phyloP scores from a whole-genome alignment of 2,113 vertebrate species.

The Xiphorhynchus elegans region DNA sequence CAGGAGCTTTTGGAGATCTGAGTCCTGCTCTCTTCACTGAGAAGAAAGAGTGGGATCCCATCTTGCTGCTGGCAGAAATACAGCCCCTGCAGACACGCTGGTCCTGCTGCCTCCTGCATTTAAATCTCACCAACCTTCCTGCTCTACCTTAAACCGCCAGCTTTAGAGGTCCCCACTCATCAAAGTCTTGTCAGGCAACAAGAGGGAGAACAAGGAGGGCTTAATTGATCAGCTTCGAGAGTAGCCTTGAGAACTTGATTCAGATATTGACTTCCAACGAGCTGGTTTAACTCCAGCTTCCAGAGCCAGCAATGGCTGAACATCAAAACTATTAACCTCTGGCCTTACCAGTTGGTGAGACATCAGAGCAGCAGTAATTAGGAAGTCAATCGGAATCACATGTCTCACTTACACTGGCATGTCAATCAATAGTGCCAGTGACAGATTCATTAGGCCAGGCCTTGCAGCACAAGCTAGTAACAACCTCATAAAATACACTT shows the following conservation, averaged over 20 bases:
- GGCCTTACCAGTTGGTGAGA: conserved; percentile 84
- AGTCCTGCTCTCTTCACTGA: not conserved
- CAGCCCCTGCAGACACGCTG: rapidly evolving
- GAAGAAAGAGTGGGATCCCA: not conserved
- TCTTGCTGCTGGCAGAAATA: not conserved
- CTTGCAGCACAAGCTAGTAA: conserved; percentile 81
- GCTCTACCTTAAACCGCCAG: conserved; percentile 58
- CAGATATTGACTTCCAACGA: conserved; percentile 80
- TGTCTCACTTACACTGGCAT: conserved; percentile 90
- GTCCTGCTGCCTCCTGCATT: not conserved
- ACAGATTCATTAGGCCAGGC: conserved; percentile 90
- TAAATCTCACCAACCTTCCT: conserved; percentile 16
- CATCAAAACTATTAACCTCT: conserved; percentile 97
- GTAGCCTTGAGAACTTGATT: conserved; percentile 86
- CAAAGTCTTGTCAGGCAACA: conserved; percentile 74
- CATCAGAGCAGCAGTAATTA: conserved; percentile 97
- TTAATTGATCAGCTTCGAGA: conserved; percentile 83
- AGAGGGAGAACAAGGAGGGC: conserved; percentile 60
- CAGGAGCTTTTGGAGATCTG: not conserved
- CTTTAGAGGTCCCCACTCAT: conserved; percentile 69
- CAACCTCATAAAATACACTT: conserved; percentile 87
- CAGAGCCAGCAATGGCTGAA: conserved; percentile 77
- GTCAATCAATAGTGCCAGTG: conserved; percentile 86
- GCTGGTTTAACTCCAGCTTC: conserved; percentile 76
- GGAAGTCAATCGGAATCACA: conserved; percentile 93